These are phyloP conservation scores for Synodontis membranacea DNA, from an alignment of 2,113 vertebrate genomes.

Conservation along the genomic window DNA sequence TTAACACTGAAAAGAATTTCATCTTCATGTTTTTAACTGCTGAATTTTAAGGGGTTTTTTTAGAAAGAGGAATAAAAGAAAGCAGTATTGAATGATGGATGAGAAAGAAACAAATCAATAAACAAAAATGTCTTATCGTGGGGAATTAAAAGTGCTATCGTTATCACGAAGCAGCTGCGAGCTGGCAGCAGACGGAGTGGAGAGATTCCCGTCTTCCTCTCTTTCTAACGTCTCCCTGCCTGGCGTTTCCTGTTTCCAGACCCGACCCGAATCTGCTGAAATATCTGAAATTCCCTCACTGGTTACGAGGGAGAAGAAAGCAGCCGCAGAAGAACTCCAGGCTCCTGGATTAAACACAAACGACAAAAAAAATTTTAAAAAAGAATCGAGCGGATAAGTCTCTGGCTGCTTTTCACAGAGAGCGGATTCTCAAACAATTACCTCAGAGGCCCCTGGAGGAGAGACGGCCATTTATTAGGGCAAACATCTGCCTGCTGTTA, in stretches of 20 bases:
- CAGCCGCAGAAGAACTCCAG: neutral
- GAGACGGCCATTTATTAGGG: conserved; percentile 36
- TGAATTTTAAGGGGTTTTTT: neutral
- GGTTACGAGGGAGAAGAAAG: neutral
- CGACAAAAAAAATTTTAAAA: too few species aligned
- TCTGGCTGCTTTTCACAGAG: conserved; percentile 23
- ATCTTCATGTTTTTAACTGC: neutral
- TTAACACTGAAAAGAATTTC: neutral
- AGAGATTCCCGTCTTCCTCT: neutral
- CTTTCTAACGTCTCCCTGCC: neutral
- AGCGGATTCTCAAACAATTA: conserved; percentile 36
- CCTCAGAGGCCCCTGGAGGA: conserved; percentile 32
- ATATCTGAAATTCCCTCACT: neutral
- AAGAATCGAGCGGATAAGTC: neutral
- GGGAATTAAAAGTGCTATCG: neutral
- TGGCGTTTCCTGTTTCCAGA: neutral
- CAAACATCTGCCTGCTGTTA: conserved; percentile 56
- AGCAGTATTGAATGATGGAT: neutral
- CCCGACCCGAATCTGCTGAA: neutral
- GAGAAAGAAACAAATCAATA: neutral
- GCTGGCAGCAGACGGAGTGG: neutral
- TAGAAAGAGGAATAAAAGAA: neutral
- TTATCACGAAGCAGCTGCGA: neutral
- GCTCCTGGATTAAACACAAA: neutral
- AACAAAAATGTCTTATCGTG: neutral